phyloP scores from a whole-genome alignment of 2,888 invertebrate genomes.

The Amphipoea lucens region DNA sequence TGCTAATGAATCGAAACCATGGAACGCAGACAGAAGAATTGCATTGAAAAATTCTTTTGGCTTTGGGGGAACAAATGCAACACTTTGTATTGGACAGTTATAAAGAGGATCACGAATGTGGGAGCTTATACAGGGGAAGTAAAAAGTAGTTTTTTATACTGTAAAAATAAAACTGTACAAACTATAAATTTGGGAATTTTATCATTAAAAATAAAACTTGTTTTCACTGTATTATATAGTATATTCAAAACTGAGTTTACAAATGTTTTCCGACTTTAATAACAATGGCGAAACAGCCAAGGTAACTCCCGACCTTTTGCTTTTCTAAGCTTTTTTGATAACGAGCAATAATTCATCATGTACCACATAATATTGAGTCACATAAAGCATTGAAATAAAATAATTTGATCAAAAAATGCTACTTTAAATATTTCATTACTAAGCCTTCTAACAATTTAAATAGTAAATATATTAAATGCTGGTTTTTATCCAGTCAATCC shows the following conservation, averaged over 20 bases:
- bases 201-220: slow-evolving; percentile 72
- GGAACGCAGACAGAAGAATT: slow-evolving; percentile 91
- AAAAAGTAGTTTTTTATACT: neutral
- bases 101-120: slow-evolving; percentile 30
- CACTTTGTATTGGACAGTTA: slow-evolving; percentile 92
- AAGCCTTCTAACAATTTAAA: slow-evolving; percentile 88
- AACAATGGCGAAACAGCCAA: slow-evolving; percentile 84
- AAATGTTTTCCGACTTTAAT: slow-evolving; percentile 85
- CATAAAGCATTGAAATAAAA: slow-evolving; percentile 87
- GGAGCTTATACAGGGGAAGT: neutral
- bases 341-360: slow-evolving; percentile 83
- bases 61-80: slow-evolving; percentile 99
- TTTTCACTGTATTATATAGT: slow-evolving; percentile 85
- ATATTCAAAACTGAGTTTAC: slow-evolving; percentile 90
- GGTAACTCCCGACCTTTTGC: slow-evolving; percentile 80
- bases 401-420: slow-evolving; percentile 88
- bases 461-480: slow-evolving; percentile 89
- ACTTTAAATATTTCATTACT: slow-evolving; percentile 86
- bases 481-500: slow-evolving; percentile 84
- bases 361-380: slow-evolving; percentile 86
- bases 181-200: slow-evolving; percentile 10
- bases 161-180: slow-evolving; percentile 10
- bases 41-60: slow-evolving; percentile 99
- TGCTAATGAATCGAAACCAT: slow-evolving; percentile 89
- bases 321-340: slow-evolving; percentile 80